phyloP scores from a whole-genome alignment of 2,888 invertebrate species.

The Sphaeridia pumilis region DNA sequence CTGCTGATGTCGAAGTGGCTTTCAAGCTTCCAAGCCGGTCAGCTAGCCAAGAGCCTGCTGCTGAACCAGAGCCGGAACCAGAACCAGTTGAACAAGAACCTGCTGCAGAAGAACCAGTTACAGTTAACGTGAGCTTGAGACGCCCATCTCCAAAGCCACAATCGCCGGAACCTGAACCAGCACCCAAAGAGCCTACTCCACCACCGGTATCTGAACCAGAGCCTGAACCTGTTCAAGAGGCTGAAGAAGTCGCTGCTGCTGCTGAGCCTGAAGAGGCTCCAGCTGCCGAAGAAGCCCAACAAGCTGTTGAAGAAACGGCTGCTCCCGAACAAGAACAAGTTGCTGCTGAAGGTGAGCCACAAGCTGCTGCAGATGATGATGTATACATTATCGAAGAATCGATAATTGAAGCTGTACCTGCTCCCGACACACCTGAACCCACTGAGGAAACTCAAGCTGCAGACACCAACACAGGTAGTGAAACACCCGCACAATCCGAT shows the following conservation, averaged over 20 bases:
- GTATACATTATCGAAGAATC: background rate
- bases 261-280: conserved; percentile 10
- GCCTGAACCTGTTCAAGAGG: conserved; percentile 10
- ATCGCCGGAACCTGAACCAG: conserved; percentile 16
- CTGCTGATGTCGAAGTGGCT: conserved; percentile 15
- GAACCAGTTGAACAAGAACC: conserved; percentile 9
- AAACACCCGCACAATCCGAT: background rate
- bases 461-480: background rate
- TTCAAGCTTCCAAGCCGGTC: conserved; percentile 9
- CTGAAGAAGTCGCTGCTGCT: background rate
- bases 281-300: background rate
- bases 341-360: background rate
- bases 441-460: background rate
- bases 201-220: conserved; percentile 10
- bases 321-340: background rate
- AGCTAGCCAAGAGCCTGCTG: background rate
- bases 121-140: conserved; percentile 2
- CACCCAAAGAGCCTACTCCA: conserved; percentile 17
- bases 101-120: conserved; percentile 5
- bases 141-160: conserved; percentile 10
- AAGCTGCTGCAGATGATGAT: conserved; percentile 1
- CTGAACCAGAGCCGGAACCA: conserved; percentile 3
- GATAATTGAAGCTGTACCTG: background rate
- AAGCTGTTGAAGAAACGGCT: background rate
- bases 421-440: background rate